Percentiles rank a stretch among this genome's conserved stretches.
Conservation (phyloP, 2,797 vertebrate species). For the Mormyrus proboscirostris region DNA sequence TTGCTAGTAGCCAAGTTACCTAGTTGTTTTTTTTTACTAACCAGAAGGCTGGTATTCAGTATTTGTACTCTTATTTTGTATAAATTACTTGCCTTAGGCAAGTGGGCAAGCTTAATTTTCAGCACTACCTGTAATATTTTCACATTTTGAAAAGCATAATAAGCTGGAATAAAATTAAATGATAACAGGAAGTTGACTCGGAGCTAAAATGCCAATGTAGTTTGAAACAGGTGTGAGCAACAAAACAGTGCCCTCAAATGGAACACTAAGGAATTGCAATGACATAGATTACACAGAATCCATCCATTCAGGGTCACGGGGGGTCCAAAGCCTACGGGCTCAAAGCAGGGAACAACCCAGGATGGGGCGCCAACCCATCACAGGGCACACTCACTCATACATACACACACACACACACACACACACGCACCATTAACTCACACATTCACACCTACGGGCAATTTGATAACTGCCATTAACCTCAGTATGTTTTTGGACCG, state of each 20-base stretch:
- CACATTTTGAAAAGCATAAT: not conserved
- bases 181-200: not conserved
- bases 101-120: not conserved
- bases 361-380: not conserved
- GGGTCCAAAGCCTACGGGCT: too few species aligned
- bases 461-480: not conserved
- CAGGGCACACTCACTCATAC: not conserved
- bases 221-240: not conserved
- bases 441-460: not conserved
- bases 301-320: not conserved
- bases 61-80: not conserved
- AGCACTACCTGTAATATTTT: not conserved
- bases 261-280: not conserved
- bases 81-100: not conserved
- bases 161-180: not conserved
- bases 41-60: not conserved
- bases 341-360: not conserved
- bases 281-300: not conserved
- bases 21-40: not conserved
- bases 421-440: not conserved
- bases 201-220: not conserved
- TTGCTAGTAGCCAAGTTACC: not conserved
- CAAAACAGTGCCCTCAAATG: not conserved
- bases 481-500: not conserved
- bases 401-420: not conserved